These are phyloP conservation scores for Nesogale talazaci DNA, from an alignment of 2,113 vertebrate genomes.

Conservation along the genomic window DNA sequence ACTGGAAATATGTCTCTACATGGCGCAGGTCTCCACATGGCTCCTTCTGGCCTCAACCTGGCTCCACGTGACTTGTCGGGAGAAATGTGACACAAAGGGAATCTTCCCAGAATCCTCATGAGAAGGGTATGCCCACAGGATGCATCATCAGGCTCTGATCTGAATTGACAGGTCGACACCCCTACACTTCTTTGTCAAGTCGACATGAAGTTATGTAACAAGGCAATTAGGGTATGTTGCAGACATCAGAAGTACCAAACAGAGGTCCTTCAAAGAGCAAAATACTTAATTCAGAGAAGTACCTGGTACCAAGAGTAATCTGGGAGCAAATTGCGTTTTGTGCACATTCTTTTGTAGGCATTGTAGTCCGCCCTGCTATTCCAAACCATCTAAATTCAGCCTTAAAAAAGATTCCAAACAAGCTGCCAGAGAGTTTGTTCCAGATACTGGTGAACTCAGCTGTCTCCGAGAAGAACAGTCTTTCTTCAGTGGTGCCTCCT, in stretches of 20 bases:
- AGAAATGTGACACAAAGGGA: no score
- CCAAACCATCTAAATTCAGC: not conserved
- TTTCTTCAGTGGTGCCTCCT: not conserved
- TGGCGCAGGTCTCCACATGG: no score
- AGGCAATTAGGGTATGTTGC: not conserved
- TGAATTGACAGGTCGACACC: no score
- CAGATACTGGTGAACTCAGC: not conserved
- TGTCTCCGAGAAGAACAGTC: not conserved
- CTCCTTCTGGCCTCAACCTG: no score
- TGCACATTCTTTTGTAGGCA: not conserved
- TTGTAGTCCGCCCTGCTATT: no score
- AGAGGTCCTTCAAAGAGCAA: not conserved
- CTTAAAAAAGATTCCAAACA: not conserved
- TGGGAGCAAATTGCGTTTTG: not conserved
- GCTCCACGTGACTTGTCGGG: no score
- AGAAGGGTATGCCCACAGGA: no score
- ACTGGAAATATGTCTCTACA: no score
- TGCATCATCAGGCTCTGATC: no score
- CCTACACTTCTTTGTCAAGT: no score
- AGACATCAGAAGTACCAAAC: not conserved
- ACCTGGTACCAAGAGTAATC: not conserved
- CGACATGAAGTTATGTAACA: no score
- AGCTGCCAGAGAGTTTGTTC: not conserved
- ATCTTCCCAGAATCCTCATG: no score
- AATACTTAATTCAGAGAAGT: not conserved